Conservation (phyloP, 2,797 vertebrate species). For the Sebastolobus altivelis region DNA sequence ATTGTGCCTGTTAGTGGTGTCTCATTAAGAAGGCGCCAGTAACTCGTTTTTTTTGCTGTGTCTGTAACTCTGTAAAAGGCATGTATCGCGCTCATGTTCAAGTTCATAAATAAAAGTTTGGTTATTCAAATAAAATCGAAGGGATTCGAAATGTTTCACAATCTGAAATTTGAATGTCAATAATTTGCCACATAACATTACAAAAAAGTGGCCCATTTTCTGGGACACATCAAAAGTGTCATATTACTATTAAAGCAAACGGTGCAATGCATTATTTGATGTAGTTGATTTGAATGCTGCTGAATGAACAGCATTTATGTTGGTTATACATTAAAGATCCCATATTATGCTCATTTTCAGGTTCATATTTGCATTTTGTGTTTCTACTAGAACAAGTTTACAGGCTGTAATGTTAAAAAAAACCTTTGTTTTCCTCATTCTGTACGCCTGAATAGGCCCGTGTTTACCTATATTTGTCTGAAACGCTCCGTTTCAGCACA, state of each 20-base stretch:
- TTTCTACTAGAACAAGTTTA: too few species aligned
- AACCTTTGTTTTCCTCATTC: too few species aligned
- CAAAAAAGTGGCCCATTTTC: neutral
- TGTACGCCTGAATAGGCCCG: too few species aligned
- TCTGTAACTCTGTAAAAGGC: conserved; percentile 26
- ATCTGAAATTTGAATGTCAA: neutral
- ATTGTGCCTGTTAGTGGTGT: conserved; percentile 26
- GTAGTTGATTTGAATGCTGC: neutral
- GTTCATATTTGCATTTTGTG: too few species aligned
- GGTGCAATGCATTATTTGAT: neutral
- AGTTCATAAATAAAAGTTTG: neutral
- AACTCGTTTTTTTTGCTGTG: conserved; percentile 16
- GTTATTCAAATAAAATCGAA: conserved; percentile 49
- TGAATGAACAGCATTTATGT: neutral
- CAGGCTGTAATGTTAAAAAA: too few species aligned
- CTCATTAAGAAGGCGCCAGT: conserved; percentile 11
- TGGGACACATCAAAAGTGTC: neutral
- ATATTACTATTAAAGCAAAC: neutral
- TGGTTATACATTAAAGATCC: neutral
- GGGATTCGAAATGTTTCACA: neutral
- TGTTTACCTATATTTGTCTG: too few species aligned
- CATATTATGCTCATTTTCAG: too few species aligned
- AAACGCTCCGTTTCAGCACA: too few species aligned
- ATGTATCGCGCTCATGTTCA: neutral
- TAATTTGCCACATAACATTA: neutral